Evolutionary conservation across 2,888 invertebrate genomes (phyloP), one percentile per base, ranked within the genome.

Genomic region (Acrobasis suavella): DNA sequence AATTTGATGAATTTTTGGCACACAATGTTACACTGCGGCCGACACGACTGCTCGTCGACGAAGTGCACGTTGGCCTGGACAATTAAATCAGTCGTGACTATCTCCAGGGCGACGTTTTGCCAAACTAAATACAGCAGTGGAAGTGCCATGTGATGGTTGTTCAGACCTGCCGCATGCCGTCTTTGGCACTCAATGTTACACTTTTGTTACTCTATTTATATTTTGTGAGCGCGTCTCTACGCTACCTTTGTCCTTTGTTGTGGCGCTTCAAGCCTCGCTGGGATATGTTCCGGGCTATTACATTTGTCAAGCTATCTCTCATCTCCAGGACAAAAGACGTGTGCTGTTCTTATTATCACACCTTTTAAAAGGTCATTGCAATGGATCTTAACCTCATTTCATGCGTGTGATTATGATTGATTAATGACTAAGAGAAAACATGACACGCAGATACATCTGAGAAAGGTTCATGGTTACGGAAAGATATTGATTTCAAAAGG

Each of bases 11-110:
- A n/a, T n/a, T n/a, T 22, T 2, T 22, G 22, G 1, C 22, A 22
- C 22, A 22, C 22, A 22, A 22, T 22, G 22, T 2, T 22, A 22
- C 22, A 3, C 3, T 22, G 22, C 22, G 3, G 22, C 22, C 3
- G 22, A 22, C 3, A 3, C 22, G 22, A 3, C 22, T 22, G 22
- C 22, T 22, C 22, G 22, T 3, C 22, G 22, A 22, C 88, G 87
- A 89, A 87, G 87, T n/a, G 80, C 78, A 80, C 80, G 82, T 81
- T 80, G 78, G 75, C 73, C 72, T 76, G 76, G 77, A 87, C 88
- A 86, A 86, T 89, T 83, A 81, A 85, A 87, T 89, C 83, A 82
- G 81, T 76, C 78, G 77, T 78, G 83, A 85, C 86, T 83, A 83
- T 85, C 84, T 81, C 78, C 71, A 63, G 64, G 1, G 14, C 69